Evolutionary conservation across 1,140 invertebrate species (phyloP), one percentile per base, ranked within the genome.

Genomic region (Lucilia cuprina): DNA sequence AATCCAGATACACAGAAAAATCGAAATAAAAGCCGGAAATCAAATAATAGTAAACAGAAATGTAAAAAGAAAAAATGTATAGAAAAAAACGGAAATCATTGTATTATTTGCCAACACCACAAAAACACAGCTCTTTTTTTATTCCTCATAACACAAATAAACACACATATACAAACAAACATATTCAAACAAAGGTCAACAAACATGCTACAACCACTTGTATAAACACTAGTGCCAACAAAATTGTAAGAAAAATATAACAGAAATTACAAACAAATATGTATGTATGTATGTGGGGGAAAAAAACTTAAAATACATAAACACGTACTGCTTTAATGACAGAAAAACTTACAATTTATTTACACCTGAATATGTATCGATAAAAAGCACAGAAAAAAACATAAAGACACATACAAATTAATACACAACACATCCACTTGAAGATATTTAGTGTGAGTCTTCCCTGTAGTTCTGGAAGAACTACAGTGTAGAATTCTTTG

Each of bases 261-360:
- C 50, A 55, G 10, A 12, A 65, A 65, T n/a, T n/a, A 21, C 19
- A 65, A 65, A 19, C 9, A 65, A 21, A 65, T n/a, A n/a, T n/a
- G n/a, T n/a, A n/a, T n/a, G n/a, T n/a, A n/a, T n/a, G n/a, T n/a
- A 21, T 19, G 50, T 7, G 10, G 2, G 50, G 13, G 13, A 7
- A 12, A 3, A 41, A 41, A 55, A 17, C 2, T 4, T 7, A 55
- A 60, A 60, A 60, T 14, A 60, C n/a, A 70, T 70, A 70, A 70
- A 70, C 65, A 70, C 65, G 65, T 70, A 70, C 65, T 21, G n/a
- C 8, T 70, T 70, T 70, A 70, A 70, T 70, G 65, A 70, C n/a
- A 70, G 65, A n/a, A 70, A 70, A 70, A 70, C 65, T 70, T 70
- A 70, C 65, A 70, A 2, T 70, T 70, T 70, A 70, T 70, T 70